Conservation (phyloP, 1,140 invertebrate genomes). For the Drosophila littoralis region DNA sequence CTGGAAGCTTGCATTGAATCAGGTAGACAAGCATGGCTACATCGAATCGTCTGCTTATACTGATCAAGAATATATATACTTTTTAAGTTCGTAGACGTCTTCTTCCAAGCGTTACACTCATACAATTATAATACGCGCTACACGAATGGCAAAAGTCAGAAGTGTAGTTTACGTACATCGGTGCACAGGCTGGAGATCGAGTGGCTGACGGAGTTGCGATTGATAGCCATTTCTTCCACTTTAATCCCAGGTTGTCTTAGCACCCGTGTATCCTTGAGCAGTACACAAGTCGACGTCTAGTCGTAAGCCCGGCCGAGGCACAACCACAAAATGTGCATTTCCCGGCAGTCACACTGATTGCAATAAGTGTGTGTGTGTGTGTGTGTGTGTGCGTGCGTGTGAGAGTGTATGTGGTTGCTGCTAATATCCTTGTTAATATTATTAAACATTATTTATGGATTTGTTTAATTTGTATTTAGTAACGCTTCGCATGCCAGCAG, state of each 20-base stretch:
- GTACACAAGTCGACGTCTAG: slow-evolving; percentile 26
- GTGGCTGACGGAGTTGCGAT: background rate
- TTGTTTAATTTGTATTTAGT: slow-evolving; percentile 85
- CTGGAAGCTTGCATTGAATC: no score
- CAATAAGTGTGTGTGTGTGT: slow-evolving; percentile 48
- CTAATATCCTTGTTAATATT: slow-evolving; percentile 84
- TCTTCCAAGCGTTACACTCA: no score
- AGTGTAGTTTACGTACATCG: no score
- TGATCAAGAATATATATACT: no score
- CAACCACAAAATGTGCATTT: slow-evolving; percentile 43
- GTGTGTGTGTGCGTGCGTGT: slow-evolving; percentile 39
- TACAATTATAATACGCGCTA: no score
- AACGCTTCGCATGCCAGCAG: slow-evolving; percentile 55
- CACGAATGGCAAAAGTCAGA: no score
- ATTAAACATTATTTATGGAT: slow-evolving; percentile 85
- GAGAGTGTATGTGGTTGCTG: slow-evolving; percentile 51
- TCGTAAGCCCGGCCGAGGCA: slow-evolving; percentile 49
- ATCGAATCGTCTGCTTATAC: no score
- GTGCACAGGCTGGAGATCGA: background rate
- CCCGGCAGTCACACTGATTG: slow-evolving; percentile 48
- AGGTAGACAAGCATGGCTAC: no score
- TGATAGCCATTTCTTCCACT: slow-evolving; percentile 5
- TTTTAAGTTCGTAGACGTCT: no score
- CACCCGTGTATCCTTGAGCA: slow-evolving; percentile 44
- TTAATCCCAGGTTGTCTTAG: slow-evolving; percentile 27